Base-by-base conservation (phyloP, 2,797 vertebrate species). In the Sitta carolinensis region DNA sequence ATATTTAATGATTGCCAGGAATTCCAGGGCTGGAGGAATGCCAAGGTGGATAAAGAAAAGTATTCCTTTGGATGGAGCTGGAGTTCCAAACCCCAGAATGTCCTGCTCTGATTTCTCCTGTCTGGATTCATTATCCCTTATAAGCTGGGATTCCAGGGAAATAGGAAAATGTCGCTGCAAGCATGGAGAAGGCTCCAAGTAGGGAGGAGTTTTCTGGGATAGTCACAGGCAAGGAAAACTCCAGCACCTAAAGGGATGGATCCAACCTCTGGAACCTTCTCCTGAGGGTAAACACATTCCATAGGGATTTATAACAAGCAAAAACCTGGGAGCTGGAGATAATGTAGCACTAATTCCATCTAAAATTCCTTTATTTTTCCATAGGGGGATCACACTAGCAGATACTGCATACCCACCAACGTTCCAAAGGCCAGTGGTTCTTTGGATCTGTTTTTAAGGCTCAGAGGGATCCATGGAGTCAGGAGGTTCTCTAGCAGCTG, bases 21-120 rank as follows among this genome's bases (percentile, higher is more conserved):
- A 75, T 75, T 81, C 34, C 36, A 86, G 73, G 64, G 50, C 54
- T 74, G 58, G n/a, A 64, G 69, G 69, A 90, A 74, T 40, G 45
- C 79, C 52, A 40, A n/a, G 30, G 36, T 11, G 13, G 42, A 87
- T 81, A 63, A 80, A 87, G 57, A 69, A 69, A 57, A 78, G 30
- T 12, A 48, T 50, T 75, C 47, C 47, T 74, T 68, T 3, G 8
- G 64, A 58, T 11, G 3, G 68, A 42, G 16, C 72, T 75, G 16
- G 34, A n/a, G 42, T 82, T 94, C 51, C 22, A 80, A 68, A 52
- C 21, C 54, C 26, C 48, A 55, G 55, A 55, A 34, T 1, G 1
- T 38, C 1, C 3, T 1, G 6, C 20, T 9, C n/a, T 1, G 0
- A 2, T 32, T 81, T 88, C 67, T 43, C 43, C 62, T 1, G 5